phyloP scores from a whole-genome alignment of 2,797 vertebrate genomes.

The Sebastes nivosus region DNA sequence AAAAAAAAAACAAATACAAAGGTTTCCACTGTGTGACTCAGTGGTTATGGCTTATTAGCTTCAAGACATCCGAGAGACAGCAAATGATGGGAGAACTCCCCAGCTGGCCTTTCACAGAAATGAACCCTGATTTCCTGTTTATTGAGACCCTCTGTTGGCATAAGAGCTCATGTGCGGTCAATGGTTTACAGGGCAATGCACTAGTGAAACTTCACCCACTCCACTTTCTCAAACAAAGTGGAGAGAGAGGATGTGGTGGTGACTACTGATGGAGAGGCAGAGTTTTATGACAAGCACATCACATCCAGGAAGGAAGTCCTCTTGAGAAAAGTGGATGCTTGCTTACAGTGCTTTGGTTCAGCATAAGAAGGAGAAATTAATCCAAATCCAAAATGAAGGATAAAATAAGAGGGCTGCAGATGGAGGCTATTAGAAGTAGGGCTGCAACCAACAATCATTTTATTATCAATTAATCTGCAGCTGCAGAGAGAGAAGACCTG shows the following conservation, averaged over 20 bases:
- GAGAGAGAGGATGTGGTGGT: conserved; percentile 19
- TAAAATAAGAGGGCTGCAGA: conserved; percentile 15
- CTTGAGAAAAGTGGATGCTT: conserved; percentile 6
- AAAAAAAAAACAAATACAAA: conserved; percentile 5
- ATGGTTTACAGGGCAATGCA: conserved; percentile 8
- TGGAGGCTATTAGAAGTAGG: background rate
- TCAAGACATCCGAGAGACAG: conserved; percentile 20
- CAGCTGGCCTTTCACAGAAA: conserved; percentile 58
- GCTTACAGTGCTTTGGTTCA: conserved; percentile 8
- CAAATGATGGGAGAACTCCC: conserved; percentile 30
- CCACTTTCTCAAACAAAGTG: conserved; percentile 24
- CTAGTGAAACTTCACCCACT: conserved; percentile 40
- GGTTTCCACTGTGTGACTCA: conserved; percentile 8
- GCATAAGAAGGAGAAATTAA: background rate
- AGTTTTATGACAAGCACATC: conserved; percentile 13
- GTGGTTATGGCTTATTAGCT: conserved; percentile 36
- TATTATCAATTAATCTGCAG: background rate
- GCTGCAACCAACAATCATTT: background rate
- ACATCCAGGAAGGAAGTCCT: conserved; percentile 56
- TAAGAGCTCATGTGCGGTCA: conserved; percentile 24
- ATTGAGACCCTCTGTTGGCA: conserved; percentile 24
- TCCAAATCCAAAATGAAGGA: background rate
- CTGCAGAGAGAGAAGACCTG: background rate
- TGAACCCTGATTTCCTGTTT: conserved; percentile 37
- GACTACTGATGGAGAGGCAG: conserved; percentile 25